Percentiles rank a stretch among this genome's conserved stretches.
These are phyloP conservation scores for Rhinoptilus africanus DNA, from an alignment of 2,113 vertebrate species.

Conservation along the genomic window DNA sequence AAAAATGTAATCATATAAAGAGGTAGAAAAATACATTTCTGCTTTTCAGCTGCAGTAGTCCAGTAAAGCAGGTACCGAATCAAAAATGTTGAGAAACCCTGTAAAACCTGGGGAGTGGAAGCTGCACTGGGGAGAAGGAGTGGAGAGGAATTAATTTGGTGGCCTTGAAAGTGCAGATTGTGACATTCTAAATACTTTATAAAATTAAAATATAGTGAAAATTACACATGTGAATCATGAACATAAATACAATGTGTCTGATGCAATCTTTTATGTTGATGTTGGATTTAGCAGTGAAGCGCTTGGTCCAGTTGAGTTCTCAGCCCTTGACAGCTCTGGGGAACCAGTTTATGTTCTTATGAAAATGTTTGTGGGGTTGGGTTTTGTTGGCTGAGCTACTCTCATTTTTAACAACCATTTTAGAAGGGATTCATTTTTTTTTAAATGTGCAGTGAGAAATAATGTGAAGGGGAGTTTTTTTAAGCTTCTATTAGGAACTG, in stretches of 20 bases:
- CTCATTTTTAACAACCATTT: neutral
- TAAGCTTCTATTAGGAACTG: neutral
- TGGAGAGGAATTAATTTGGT: neutral
- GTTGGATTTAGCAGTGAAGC: neutral
- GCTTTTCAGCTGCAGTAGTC: neutral
- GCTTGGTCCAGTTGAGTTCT: neutral
- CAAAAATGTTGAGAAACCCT: neutral
- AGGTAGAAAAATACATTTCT: neutral
- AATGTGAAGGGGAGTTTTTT: neutral
- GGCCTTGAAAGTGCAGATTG: neutral
- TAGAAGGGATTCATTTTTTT: neutral
- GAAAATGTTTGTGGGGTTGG: neutral
- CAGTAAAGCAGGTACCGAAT: neutral
- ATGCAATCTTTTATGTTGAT: neutral
- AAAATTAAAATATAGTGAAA: neutral
- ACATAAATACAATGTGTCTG: neutral
- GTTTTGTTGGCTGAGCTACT: neutral
- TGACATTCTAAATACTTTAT: neutral
- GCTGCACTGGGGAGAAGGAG: neutral
- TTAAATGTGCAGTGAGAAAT: neutral
- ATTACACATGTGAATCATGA: neutral
- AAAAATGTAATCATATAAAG: neutral
- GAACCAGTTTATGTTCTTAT: neutral
- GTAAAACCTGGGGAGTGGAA: neutral
- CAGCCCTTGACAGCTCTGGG: neutral